Percentiles rank a stretch among this genome's conserved stretches.
Evolutionary conservation across 2,113 vertebrate genomes (phyloP).

Genomic region (Microcebus griseorufus): DNA sequence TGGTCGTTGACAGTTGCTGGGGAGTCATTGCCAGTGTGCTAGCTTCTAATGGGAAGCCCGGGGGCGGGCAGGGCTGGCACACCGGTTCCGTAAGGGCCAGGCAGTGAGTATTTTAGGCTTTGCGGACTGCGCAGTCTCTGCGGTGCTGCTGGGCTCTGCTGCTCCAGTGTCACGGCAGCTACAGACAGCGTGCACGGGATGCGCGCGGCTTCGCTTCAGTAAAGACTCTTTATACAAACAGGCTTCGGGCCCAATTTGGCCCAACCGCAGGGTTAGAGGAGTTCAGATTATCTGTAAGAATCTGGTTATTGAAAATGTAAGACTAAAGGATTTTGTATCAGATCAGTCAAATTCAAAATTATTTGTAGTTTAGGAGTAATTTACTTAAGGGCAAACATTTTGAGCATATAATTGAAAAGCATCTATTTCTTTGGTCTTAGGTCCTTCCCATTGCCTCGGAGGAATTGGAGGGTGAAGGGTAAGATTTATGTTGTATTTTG

Average conservation of each 20-base stretch:
- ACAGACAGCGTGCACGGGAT: accelerated
- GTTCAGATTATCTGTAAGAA: neutral
- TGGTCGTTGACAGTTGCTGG: neutral
- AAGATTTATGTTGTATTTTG: conserved; percentile 72
- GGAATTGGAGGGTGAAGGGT: conserved; percentile 95
- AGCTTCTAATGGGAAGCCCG: neutral
- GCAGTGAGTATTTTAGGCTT: neutral
- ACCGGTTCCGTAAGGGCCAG: neutral
- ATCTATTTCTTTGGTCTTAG: conserved; percentile 71
- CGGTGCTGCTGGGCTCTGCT: neutral
- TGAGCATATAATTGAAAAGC: neutral
- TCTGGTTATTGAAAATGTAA: neutral
- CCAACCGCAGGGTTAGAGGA: neutral
- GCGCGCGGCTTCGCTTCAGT: accelerated
- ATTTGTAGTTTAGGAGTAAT: neutral
- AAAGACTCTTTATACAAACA: neutral
- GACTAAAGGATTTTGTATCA: neutral
- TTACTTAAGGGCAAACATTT: neutral
- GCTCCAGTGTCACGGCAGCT: no score
- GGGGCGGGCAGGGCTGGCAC: neutral
- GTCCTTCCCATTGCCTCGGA: conserved; percentile 90
- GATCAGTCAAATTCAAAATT: neutral
- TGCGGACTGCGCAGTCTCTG: accelerated
- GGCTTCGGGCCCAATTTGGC: neutral
- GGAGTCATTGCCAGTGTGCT: accelerated